Evolutionary conservation across 53 echinoderm and acorn worm genomes (phyloP), one percentile per base, ranked within the genome.

Genomic region (Apostichopus leukothele): DNA sequence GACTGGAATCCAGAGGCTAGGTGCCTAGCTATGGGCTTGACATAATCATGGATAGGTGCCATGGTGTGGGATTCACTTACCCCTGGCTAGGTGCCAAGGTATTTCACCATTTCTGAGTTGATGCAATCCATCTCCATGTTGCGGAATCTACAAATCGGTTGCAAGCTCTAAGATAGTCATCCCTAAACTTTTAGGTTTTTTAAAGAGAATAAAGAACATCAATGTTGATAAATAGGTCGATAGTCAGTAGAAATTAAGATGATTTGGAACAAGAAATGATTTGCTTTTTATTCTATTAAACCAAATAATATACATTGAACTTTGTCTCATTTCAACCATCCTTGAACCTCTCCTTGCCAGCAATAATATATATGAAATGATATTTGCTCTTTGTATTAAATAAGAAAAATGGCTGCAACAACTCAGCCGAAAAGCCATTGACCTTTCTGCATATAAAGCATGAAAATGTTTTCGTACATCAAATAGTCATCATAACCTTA

Each of bases 111-210:
- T 88, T 18, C 97, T 79, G 1, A 97, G 88, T 26, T 95, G 91
- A 83, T 97, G 97, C 97, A 95, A 96, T 1, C 91, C 76, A 5
- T 93, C 90, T 27, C 97, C 97, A 73, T 95, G 93, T 63, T 89
- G 79, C 0, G 97, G 96, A 21, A 97, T 88, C n/a, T 95, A 95
- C n/a, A 84, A 84, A 67, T 97, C 97, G 51, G 95, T 92, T 1
- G 95, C 95, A 19, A 97, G 71, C 85, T 97, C 97, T 60, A 97
- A 74, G 39, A 97, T 92, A 11, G 97, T 94, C 27, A 95, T 97
- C 11, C 97, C 97, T 75, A 97, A 90, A 83, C 95, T 95, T 75
- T 13, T 73, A 75, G 22, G 27, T 4, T 75, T 10, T 18, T 75
- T 0, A 9, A 20, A 75, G 14, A 5, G 4, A 63, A 11, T 13